Conservation (phyloP, 2,113 vertebrate genomes). For the Lophochroa leadbeateri region DNA sequence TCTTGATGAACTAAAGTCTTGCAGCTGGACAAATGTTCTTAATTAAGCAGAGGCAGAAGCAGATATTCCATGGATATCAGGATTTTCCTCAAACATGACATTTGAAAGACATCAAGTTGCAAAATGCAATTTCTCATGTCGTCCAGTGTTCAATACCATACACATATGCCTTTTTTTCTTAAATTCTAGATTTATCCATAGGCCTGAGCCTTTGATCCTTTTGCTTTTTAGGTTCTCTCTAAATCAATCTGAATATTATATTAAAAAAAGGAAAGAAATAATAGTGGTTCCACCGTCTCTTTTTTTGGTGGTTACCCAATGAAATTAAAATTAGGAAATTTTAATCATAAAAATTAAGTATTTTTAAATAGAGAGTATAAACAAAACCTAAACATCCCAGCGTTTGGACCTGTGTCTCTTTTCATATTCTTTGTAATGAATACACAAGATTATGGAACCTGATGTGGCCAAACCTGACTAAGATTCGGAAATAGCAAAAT, state of each 20-base stretch:
- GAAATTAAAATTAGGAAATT: background rate
- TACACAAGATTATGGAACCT: background rate
- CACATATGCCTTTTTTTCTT: rapidly evolving
- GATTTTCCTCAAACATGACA: background rate
- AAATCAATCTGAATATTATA: background rate
- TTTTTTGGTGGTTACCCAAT: background rate
- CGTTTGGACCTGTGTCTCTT: background rate
- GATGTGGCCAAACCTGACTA: background rate
- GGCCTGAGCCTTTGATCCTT: background rate
- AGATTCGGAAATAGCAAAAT: background rate
- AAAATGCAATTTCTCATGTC: background rate
- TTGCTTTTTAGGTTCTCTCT: background rate
- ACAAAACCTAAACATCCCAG: background rate
- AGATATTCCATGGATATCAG: background rate
- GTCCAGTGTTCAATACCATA: background rate
- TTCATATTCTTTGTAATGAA: background rate
- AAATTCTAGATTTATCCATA: background rate
- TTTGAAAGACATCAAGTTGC: background rate
- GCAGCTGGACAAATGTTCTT: slow-evolving; percentile 49
- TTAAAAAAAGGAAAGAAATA: background rate
- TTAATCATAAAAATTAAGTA: background rate
- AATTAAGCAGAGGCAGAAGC: slow-evolving; percentile 40
- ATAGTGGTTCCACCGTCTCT: background rate
- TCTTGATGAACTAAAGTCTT: slow-evolving; percentile 40
- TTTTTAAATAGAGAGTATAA: background rate